Evolutionary conservation across 2,888 invertebrate species (phyloP).

Genomic region (Blastobasis adustella): DNA sequence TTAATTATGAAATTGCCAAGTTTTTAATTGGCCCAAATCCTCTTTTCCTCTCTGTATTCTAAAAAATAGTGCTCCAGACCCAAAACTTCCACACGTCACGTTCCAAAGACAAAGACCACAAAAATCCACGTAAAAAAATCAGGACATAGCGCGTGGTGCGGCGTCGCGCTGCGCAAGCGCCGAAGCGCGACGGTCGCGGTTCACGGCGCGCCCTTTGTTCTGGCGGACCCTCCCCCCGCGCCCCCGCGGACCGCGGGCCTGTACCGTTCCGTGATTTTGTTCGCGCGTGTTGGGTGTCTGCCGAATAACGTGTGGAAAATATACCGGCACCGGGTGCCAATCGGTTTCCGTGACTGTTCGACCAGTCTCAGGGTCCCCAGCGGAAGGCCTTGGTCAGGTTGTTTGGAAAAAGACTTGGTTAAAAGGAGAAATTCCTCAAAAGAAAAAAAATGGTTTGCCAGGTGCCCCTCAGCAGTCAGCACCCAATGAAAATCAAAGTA

Average conservation of each 20-base stretch:
- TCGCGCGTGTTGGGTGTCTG: background rate
- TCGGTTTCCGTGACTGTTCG: background rate
- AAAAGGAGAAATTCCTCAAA: too few relatives aligned
- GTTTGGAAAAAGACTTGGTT: too few relatives aligned
- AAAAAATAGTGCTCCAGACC: too few relatives aligned
- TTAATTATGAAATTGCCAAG: too few relatives aligned
- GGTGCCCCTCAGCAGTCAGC: too few relatives aligned
- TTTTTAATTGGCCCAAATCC: too few relatives aligned
- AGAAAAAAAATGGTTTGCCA: too few relatives aligned
- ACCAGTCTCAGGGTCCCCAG: too few relatives aligned
- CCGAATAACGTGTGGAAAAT: too few relatives aligned
- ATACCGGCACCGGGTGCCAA: background rate
- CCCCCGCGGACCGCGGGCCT: constrained; percentile 7
- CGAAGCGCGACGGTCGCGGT: constrained; percentile 68
- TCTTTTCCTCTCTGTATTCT: too few relatives aligned
- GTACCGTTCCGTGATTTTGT: constrained; percentile 2
- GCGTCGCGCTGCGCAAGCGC: constrained; percentile 28
- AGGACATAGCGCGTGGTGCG: constrained; percentile 27
- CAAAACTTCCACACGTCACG: background rate
- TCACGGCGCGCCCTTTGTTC: constrained; percentile 74
- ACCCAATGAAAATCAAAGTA: too few relatives aligned
- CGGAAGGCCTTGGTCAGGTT: too few relatives aligned
- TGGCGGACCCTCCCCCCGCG: constrained; percentile 23
- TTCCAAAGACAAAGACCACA: constrained; percentile 2
- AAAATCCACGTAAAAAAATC: constrained; percentile 29